Base-by-base conservation (phyloP, 2,797 vertebrate species). In the Borostomias antarcticus region DNA sequence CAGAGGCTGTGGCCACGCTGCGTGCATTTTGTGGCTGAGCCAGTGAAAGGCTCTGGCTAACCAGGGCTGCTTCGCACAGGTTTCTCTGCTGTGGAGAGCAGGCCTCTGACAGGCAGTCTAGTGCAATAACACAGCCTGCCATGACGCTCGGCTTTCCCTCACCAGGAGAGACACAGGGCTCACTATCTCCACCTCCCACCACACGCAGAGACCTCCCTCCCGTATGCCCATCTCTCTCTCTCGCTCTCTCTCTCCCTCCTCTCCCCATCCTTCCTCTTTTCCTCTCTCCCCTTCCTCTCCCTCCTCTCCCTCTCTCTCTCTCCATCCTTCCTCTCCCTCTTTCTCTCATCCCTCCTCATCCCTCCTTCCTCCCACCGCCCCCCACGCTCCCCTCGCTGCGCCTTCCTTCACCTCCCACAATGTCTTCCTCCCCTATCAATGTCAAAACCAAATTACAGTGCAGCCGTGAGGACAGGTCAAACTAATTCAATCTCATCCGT, bases 401-500 rank as follows among this genome's bases (percentile, higher is more conserved):
- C 58, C 48, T 57, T 64, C n/a, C 61, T 64, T 45, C 52, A 50
- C 19, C 65, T 40, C 58, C n/a, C 59, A 76, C 68, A 64, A 79
- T 79, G 74, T 87, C 69, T 86, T 80, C 56, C 53, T 81, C 70
- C 58, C 64, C 69, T 77, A 76, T 88, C 84, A 87, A 81, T 86
- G 84, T 90, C 88, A 89, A 86, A 86, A 79, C 71, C 68, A 85
- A 88, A 90, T 86, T 87, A 82, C 13, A 21, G 58, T 53, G 9
- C 73, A 81, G 83, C 81, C 75, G 84, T 56, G 72, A 90, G 83
- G 79, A 89, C 75, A 76, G 81, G 84, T 85, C 85, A 82, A 76
- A 82, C 79, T 88, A 86, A 90, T 90, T 91, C 75, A 82, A 82
- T 89, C 81, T 85, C 74, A 83, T 89, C 81, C 77, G 81, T 81